Evolutionary conservation across 2,113 vertebrate genomes (phyloP).

Genomic region (Amblyopsis rosae): DNA sequence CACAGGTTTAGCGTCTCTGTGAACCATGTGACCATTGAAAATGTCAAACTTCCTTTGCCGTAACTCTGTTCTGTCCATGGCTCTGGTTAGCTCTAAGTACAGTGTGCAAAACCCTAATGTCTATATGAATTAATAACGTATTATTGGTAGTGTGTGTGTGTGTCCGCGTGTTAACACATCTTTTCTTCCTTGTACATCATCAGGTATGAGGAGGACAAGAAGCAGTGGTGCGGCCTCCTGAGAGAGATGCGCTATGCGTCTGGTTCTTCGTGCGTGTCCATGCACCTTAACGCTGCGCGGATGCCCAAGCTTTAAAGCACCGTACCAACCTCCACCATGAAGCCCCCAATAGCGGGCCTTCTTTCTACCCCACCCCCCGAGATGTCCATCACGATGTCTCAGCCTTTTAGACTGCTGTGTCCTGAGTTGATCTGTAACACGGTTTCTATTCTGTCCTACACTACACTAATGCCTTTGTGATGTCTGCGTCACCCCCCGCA

Average conservation of each 20-base stretch:
- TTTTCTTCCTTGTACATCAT: not conserved
- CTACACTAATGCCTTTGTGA: conserved; percentile 35
- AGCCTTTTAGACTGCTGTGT: conserved; percentile 20
- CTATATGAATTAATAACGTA: no score
- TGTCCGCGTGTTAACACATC: not conserved
- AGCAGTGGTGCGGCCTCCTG: conserved; percentile 94
- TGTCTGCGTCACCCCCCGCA: conserved; percentile 22
- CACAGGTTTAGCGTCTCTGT: no score
- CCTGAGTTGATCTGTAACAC: conserved; percentile 50
- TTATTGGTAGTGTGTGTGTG: not conserved
- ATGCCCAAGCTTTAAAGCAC: conserved; percentile 88
- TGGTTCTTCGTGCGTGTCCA: conserved; percentile 89
- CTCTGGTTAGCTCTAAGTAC: no score
- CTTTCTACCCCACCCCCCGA: not conserved
- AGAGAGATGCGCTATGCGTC: conserved; percentile 96
- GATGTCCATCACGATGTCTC: not conserved
- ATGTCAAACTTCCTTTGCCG: no score
- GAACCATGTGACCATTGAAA: no score
- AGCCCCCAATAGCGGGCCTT: not conserved
- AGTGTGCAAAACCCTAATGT: no score
- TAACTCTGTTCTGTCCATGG: no score
- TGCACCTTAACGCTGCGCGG: conserved; percentile 90
- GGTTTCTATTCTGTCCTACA: conserved; percentile 38
- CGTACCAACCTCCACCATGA: not conserved
- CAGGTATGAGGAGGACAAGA: conserved; percentile 95